phyloP scores from a whole-genome alignment of 2,888 invertebrate species.

The Caenorhabditis drosophilae region DNA sequence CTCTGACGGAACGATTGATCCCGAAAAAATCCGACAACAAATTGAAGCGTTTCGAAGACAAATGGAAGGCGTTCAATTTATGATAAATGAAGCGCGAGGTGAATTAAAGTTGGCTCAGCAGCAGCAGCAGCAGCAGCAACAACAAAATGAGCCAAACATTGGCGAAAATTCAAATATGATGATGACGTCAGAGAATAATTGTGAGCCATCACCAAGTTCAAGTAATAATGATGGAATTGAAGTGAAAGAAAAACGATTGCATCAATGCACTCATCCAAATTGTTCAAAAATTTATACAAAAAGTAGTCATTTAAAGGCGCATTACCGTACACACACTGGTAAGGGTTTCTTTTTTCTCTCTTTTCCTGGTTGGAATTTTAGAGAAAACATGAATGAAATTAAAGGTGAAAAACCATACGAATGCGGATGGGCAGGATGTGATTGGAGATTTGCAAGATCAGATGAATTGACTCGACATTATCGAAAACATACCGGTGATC shows the following conservation, averaged over 20 bases:
- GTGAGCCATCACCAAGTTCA: too few relatives aligned
- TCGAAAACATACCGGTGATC: constrained; percentile 74
- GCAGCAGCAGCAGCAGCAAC: too few relatives aligned
- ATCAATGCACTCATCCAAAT: constrained; percentile 53
- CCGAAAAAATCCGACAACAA: constrained; percentile 18
- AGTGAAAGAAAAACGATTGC: constrained; percentile 21
- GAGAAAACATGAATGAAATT: not conserved
- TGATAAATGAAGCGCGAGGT: constrained; percentile 40
- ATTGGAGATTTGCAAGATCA: constrained; percentile 66
- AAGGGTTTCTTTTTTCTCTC: too few relatives aligned
- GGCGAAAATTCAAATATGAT: not conserved
- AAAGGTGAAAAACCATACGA: constrained; percentile 68
- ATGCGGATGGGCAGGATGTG: constrained; percentile 64
- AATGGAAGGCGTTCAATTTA: constrained; percentile 34
- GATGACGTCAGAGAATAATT: constrained; percentile 36
- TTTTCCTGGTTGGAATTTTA: too few relatives aligned
- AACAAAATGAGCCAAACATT: too few relatives aligned
- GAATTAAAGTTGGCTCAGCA: constrained; percentile 15
- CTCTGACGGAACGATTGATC: constrained; percentile 45
- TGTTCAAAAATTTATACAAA: constrained; percentile 68
- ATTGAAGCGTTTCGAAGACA: constrained; percentile 31
- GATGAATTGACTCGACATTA: constrained; percentile 62
- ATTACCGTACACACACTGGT: constrained; percentile 66
- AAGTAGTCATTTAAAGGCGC: constrained; percentile 67
- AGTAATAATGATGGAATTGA: constrained; percentile 38